phyloP scores from a whole-genome alignment of 2,113 vertebrate genomes.

The Carassius carassius region DNA sequence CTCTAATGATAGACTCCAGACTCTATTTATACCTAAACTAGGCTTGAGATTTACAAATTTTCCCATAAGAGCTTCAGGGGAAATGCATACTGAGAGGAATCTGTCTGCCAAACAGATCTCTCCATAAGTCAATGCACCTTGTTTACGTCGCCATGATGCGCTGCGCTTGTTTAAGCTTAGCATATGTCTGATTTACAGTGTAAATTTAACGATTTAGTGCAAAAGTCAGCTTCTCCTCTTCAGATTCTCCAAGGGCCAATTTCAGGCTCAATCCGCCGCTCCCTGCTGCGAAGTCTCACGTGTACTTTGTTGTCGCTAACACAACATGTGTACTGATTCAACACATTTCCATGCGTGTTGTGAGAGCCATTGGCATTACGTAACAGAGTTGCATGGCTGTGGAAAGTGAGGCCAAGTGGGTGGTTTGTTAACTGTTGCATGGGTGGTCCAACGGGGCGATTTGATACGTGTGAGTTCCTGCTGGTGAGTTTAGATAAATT shows the following conservation, averaged over 20 bases:
- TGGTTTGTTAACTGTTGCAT: constrained; percentile 24
- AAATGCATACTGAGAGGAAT: constrained; percentile 59
- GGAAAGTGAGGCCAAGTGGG: neutral
- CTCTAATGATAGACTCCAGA: constrained; percentile 68
- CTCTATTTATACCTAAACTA: constrained; percentile 69
- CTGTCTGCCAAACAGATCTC: constrained; percentile 9
- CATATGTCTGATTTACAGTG: constrained; percentile 9
- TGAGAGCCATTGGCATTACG: neutral
- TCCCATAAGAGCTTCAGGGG: constrained; percentile 56
- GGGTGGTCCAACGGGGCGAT: constrained; percentile 18
- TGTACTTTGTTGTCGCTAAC: constrained; percentile 17
- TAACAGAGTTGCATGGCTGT: neutral
- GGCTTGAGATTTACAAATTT: constrained; percentile 66
- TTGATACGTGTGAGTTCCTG: constrained; percentile 10
- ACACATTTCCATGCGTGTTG: constrained; percentile 5
- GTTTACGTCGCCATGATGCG: neutral
- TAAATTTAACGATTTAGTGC: neutral
- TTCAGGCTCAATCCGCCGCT: constrained; percentile 23
- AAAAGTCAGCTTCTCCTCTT: neutral
- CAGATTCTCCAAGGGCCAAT: neutral
- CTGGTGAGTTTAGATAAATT: constrained; percentile 31
- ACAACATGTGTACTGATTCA: constrained; percentile 20
- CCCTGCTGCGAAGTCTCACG: constrained; percentile 42
- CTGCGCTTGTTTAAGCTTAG: neutral
- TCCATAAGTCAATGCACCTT: neutral